A percentile compares a stretch with the other conserved stretches of the same genome.
These are phyloP conservation scores for Carapus acus DNA, from an alignment of 2,797 vertebrate genomes.

Conservation along the genomic window DNA sequence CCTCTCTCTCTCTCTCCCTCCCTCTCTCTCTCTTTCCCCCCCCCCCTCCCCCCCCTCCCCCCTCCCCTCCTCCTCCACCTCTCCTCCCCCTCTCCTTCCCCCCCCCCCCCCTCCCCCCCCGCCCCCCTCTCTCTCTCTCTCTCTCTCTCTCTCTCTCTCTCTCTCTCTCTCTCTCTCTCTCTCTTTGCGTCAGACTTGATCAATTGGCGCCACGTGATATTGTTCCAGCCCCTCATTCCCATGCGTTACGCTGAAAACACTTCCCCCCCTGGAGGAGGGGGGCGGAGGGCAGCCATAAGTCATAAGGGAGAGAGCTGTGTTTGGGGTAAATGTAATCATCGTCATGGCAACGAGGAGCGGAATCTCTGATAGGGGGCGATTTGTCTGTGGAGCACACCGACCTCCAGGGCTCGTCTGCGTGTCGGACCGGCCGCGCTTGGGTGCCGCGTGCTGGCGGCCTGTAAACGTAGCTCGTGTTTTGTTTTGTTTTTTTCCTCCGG, in stretches of 20 bases:
- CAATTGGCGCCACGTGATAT: constrained; percentile 33
- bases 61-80: too few species aligned
- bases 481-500: constrained; percentile 45
- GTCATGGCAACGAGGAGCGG: constrained; percentile 66
- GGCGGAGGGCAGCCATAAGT: constrained; percentile 46
- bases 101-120: too few species aligned
- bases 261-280: constrained; percentile 35
- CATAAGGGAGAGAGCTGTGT: constrained; percentile 52
- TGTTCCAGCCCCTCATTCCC: constrained; percentile 44
- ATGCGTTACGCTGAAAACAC: constrained; percentile 42
- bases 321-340: constrained; percentile 67
- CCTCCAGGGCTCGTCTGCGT: constrained; percentile 18
- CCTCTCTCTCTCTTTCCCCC: too few species aligned
- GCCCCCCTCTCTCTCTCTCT: neutral
- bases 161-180: too few species aligned
- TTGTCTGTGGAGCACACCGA: constrained; percentile 58
- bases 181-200: constrained; percentile 46
- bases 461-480: constrained; percentile 43
- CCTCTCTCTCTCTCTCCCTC: too few species aligned
- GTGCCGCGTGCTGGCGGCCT: constrained; percentile 17
- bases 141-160: too few species aligned
- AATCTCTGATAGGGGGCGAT: constrained; percentile 65
- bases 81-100: too few species aligned
- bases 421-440: constrained; percentile 23
- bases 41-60: too few species aligned